phyloP scores from a whole-genome alignment of 2,888 invertebrate species.

The Diarsia brunnea region DNA sequence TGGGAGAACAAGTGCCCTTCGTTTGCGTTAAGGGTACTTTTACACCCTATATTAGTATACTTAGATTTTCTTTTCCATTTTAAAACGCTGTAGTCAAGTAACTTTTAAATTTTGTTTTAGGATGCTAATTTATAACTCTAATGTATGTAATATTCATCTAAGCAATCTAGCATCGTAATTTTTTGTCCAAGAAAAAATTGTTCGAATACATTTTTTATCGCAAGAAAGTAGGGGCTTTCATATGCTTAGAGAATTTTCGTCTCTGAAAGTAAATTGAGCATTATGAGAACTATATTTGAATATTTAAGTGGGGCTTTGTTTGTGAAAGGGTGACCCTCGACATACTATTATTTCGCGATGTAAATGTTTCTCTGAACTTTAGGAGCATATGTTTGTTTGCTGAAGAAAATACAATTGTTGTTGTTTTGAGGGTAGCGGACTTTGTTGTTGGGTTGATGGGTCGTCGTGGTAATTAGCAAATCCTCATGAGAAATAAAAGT shows the following conservation, averaged over 20 bases:
- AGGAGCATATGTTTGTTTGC: conserved; percentile 29
- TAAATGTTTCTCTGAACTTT: conserved; percentile 23
- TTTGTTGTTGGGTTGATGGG: background rate
- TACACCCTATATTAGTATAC: too few relatives aligned
- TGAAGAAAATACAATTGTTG: conserved; percentile 18
- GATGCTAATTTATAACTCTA: background rate
- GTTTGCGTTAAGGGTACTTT: too few relatives aligned
- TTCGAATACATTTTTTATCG: conserved; percentile 11
- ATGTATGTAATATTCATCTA: conserved; percentile 4
- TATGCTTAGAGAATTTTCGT: conserved; percentile 22
- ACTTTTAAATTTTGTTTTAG: background rate
- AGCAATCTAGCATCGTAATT: conserved; percentile 17
- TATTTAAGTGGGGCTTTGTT: conserved; percentile 44
- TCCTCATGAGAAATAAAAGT: background rate
- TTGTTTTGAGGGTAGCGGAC: background rate
- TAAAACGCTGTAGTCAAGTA: background rate
- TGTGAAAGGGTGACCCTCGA: conserved; percentile 23
- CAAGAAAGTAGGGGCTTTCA: conserved; percentile 5
- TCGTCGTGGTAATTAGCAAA: background rate
- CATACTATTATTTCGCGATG: conserved; percentile 26
- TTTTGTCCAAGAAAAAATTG: conserved; percentile 27
- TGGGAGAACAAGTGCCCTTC: too few relatives aligned
- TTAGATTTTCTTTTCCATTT: background rate
- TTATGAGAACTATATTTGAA: conserved; percentile 59
- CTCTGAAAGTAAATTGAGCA: conserved; percentile 50